A percentile compares a stretch with the other conserved stretches of the same genome.
Evolutionary conservation across 2,888 invertebrate species (phyloP).

Genomic region (Drosophila melanosoma): DNA sequence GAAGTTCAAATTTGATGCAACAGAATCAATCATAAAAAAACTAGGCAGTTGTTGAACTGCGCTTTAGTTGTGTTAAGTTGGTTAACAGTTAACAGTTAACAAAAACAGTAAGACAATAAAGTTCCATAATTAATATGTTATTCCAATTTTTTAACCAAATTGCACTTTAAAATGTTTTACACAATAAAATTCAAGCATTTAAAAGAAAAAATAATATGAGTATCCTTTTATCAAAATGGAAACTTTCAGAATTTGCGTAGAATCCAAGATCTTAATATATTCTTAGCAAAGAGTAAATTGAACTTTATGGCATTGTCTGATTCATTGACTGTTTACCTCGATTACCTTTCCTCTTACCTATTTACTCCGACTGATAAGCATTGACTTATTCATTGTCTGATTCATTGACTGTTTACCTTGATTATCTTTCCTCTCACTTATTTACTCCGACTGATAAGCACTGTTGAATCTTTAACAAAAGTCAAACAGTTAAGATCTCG

Average conservation of each 20-base stretch:
- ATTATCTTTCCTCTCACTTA: background rate
- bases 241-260: background rate
- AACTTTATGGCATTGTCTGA: background rate
- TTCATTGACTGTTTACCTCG: background rate
- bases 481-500: background rate
- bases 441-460: constrained; percentile 1
- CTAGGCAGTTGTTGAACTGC: background rate
- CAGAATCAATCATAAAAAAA: background rate
- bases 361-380: constrained; percentile 1
- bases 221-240: background rate
- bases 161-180: background rate
- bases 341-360: background rate
- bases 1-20: constrained; percentile 25
- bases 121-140: background rate
- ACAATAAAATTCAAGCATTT: background rate
- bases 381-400: background rate
- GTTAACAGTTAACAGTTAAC: too few relatives aligned
- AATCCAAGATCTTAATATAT: background rate
- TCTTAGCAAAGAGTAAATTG: background rate
- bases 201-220: background rate
- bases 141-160: background rate
- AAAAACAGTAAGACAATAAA: background rate
- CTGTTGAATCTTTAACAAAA: background rate
- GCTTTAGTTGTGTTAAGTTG: background rate
- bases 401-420: background rate